These are phyloP conservation scores for Smutsia temminckii DNA, from an alignment of 2,797 vertebrate genomes.

Conservation along the genomic window DNA sequence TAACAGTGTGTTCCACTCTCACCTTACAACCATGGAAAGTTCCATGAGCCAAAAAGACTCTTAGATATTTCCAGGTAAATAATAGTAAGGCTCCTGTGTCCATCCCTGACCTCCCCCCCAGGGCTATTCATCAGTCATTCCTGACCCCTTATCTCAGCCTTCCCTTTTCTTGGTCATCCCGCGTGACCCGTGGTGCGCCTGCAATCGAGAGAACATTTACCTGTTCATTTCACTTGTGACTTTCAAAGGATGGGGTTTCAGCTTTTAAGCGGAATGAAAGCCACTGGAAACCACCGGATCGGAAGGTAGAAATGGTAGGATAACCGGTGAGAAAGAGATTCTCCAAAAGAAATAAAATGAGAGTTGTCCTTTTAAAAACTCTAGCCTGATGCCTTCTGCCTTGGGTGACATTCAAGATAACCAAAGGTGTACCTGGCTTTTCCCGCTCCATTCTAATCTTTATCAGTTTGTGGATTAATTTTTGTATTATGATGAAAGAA, in stretches of 20 bases:
- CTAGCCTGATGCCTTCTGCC: background rate
- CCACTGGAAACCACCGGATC: background rate
- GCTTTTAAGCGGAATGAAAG: background rate
- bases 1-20: accelerated
- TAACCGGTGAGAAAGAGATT: accelerated
- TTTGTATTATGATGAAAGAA: background rate
- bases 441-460: background rate
- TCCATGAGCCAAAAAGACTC: background rate
- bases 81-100: accelerated
- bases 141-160: accelerated
- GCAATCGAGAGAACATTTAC: accelerated
- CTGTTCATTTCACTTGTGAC: background rate
- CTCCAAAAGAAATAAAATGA: background rate
- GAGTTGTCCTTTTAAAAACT: background rate
- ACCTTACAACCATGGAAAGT: background rate
- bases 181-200: accelerated
- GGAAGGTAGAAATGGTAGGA: background rate
- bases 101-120: background rate
- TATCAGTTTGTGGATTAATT: background rate
- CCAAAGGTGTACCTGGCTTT: background rate
- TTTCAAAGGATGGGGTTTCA: background rate
- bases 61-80: background rate
- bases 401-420: background rate
- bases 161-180: too few relatives aligned
- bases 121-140: too few relatives aligned